phyloP scores from a whole-genome alignment of 2,888 invertebrate species.

The Agrochola circellaris region DNA sequence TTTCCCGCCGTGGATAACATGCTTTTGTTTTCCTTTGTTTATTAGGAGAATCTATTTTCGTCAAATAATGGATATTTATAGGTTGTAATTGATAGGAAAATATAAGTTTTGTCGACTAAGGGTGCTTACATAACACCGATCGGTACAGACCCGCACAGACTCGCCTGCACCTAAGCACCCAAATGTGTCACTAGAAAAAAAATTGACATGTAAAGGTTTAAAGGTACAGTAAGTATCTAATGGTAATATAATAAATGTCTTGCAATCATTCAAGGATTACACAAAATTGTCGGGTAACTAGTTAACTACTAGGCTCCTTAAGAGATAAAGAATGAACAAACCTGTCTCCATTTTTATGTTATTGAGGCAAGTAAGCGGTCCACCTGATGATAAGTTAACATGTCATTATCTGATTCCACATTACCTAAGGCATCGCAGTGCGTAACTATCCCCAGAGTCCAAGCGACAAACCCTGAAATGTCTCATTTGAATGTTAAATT shows the following conservation, averaged over 20 bases:
- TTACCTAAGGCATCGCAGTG: neutral
- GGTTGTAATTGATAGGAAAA: neutral
- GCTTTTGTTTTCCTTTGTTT: slow-evolving; percentile 25
- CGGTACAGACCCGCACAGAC: no score
- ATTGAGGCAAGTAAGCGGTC: neutral
- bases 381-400: neutral
- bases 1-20: slow-evolving; percentile 12
- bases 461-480: neutral
- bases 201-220: slow-evolving; percentile 5
- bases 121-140: no score
- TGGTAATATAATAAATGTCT: neutral
- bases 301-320: neutral
- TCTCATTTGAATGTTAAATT: neutral
- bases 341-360: neutral
- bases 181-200: slow-evolving; percentile 1
- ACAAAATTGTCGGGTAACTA: neutral
- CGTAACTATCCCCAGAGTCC: neutral
- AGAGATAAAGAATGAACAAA: neutral
- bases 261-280: slow-evolving; percentile 6
- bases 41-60: slow-evolving; percentile 31
- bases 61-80: neutral
- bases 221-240: neutral
- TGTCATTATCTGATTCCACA: no score
- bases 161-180: no score
- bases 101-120: neutral